Evolutionary conservation across 92 coral and sea anemone species (phyloP).

Genomic region (Porites cylindrica): DNA sequence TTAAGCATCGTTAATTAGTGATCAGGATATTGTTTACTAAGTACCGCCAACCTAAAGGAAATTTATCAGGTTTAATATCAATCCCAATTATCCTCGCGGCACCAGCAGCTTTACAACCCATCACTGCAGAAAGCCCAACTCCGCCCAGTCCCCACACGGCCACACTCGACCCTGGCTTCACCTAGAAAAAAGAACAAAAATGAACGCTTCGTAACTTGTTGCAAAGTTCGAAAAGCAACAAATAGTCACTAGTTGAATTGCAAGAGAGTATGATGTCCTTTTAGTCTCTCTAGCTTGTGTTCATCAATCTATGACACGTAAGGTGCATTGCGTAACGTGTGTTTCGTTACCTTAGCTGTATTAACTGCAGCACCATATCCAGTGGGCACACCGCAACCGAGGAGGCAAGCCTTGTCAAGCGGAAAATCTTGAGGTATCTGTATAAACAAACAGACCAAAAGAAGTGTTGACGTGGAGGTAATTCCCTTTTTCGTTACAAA

Average conservation of each 20-base stretch:
- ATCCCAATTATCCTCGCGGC: conserved; percentile 93
- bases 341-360: conserved; percentile 79
- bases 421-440: conserved; percentile 83
- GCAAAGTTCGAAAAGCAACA: too few relatives aligned
- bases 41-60: conserved; percentile 66
- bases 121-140: conserved; percentile 89
- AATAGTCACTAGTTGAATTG: too few relatives aligned
- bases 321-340: too few relatives aligned
- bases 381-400: conserved; percentile 90
- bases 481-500: too few relatives aligned
- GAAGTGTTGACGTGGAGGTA: background rate
- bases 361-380: conserved; percentile 92
- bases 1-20: too few relatives aligned
- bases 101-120: conserved; percentile 96
- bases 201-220: too few relatives aligned
- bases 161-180: conserved; percentile 90
- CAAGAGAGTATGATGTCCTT: too few relatives aligned
- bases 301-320: too few relatives aligned
- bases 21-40: too few relatives aligned
- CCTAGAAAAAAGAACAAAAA: conserved; percentile 43
- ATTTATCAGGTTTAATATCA: conserved; percentile 91
- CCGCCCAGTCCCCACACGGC: conserved; percentile 99
- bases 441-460: background rate
- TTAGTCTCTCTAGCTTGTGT: too few relatives aligned
- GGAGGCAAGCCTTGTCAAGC: conserved; percentile 84